Evolutionary conservation across 2,113 vertebrate species (phyloP), one percentile per base, ranked within the genome.

Genomic region (Nipponia nippon): DNA sequence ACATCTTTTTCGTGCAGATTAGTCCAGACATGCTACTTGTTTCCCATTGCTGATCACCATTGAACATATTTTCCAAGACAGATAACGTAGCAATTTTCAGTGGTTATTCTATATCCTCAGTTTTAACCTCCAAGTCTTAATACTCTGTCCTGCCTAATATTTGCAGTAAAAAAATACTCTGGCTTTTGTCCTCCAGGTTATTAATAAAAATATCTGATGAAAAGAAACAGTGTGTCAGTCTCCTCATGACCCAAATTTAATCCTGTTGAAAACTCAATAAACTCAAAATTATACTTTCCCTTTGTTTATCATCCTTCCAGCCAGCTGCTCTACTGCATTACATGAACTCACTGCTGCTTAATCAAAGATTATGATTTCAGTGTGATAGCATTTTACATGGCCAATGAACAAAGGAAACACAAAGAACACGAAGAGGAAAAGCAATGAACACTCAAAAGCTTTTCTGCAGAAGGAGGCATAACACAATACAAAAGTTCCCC

Each of bases 251-350:
- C 13, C 30, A 71, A 53, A 84, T 76, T 69, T 79, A 93, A 92
- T 76, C 40, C 70, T 67, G 19, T 42, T 84, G 52, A 85, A 95
- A 95, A 92, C 67, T 87, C 47, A 87, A 69, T 92, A 63, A 77
- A 87, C 26, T 75, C 77, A 80, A 75, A 84, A 83, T 78, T 71
- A 69, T 76, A 25, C 49, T 83, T 93, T 75, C 50, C 27, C 22
- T 93, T 93, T 90, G 69, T 40, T 97, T 96, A 93, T 73, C 47
- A 84, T 71, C 72, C 47, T 92, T 70, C 55, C 17, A 59, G 65
- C 5, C 80, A 81, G 76, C 71, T 75, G 52, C 73, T 95, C 81
- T 89, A 79, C 50, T 71, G 36, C 30, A 72, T 92, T 91, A 83
- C 44, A 70, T 0, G 0, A 83, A 55, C 52, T 89, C 80, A 59